phyloP scores from a whole-genome alignment of 2,888 invertebrate species.

The Cheilosia vernalis region DNA sequence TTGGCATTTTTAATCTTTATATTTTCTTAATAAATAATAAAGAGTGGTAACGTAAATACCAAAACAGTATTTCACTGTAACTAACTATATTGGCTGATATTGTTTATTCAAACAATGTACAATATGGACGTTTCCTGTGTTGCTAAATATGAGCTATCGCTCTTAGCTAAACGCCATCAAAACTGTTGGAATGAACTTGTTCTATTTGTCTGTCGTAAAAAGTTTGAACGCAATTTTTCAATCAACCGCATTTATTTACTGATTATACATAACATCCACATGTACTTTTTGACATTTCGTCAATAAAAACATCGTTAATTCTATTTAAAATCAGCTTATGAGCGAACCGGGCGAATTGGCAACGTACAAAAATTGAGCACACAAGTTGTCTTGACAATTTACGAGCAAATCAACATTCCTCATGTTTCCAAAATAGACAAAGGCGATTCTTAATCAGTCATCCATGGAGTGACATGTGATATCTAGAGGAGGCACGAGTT shows the following conservation, averaged over 20 bases:
- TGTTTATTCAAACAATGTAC: too few species aligned
- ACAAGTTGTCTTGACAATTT: too few species aligned
- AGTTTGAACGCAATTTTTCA: slow-evolving; percentile 33
- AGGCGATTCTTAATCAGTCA: slow-evolving; percentile 15
- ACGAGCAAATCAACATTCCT: slow-evolving; percentile 6
- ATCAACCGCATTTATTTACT: slow-evolving; percentile 8
- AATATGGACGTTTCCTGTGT: too few species aligned
- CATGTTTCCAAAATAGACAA: slow-evolving; percentile 22
- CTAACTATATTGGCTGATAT: too few species aligned
- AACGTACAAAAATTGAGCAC: too few species aligned
- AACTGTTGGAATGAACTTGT: neutral
- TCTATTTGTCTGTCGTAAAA: neutral
- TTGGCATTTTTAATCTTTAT: too few species aligned
- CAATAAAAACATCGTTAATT: slow-evolving; percentile 52
- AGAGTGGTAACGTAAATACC: too few species aligned
- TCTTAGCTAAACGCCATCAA: too few species aligned
- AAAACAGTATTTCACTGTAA: too few species aligned
- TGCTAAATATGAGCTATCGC: too few species aligned
- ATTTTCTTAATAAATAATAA: too few species aligned
- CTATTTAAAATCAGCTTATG: slow-evolving; percentile 15
- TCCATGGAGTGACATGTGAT: slow-evolving; percentile 3
- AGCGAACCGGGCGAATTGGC: too few species aligned
- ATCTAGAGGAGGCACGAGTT: neutral
- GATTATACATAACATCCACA: neutral
- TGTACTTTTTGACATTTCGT: slow-evolving; percentile 19